These are phyloP conservation scores for Pocillopora meandrina DNA, from an alignment of 92 coral and sea anemone genomes.

Conservation along the genomic window DNA sequence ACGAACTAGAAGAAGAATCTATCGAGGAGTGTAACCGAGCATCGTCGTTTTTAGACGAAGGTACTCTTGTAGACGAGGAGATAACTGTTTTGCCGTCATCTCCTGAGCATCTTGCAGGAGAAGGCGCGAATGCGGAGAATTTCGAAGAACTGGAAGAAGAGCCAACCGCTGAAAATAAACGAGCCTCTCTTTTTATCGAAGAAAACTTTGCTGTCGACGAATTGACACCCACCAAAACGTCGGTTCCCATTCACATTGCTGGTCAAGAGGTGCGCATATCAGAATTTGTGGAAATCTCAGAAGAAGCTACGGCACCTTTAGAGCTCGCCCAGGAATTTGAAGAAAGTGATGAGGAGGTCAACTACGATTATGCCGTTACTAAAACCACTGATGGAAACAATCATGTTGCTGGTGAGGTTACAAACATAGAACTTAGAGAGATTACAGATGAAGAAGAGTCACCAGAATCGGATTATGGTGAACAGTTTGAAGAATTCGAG, in stretches of 20 bases:
- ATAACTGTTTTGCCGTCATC: conserved; percentile 17
- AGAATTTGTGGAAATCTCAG: conserved; percentile 14
- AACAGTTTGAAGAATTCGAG: conserved; percentile 38
- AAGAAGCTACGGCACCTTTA: background rate
- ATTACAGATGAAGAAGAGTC: conserved; percentile 43
- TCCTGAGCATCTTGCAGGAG: conserved; percentile 35
- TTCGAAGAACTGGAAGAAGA: conserved; percentile 11
- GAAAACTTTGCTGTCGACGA: conserved; percentile 9
- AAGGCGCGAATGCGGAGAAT: background rate
- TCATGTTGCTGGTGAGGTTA: conserved; percentile 42
- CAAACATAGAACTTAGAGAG: conserved; percentile 2
- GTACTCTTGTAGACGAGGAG: background rate
- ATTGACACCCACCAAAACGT: background rate
- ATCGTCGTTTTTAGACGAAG: conserved; percentile 26
- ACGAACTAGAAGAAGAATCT: conserved; percentile 7
- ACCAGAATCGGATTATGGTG: conserved; percentile 40
- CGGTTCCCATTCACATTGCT: conserved; percentile 22
- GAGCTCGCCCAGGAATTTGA: conserved; percentile 46
- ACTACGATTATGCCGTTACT: conserved; percentile 19
- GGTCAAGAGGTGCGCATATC: conserved; percentile 21
- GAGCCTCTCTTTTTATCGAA: conserved; percentile 20
- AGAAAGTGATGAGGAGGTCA: conserved; percentile 43
- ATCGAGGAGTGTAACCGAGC: conserved; percentile 7
- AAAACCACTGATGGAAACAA: background rate
- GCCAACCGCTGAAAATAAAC: conserved; percentile 13